Percentiles rank a stretch among this genome's conserved stretches.
phyloP scores from a whole-genome alignment of 2,113 vertebrate species.

The Sakesphorus luctuosus region DNA sequence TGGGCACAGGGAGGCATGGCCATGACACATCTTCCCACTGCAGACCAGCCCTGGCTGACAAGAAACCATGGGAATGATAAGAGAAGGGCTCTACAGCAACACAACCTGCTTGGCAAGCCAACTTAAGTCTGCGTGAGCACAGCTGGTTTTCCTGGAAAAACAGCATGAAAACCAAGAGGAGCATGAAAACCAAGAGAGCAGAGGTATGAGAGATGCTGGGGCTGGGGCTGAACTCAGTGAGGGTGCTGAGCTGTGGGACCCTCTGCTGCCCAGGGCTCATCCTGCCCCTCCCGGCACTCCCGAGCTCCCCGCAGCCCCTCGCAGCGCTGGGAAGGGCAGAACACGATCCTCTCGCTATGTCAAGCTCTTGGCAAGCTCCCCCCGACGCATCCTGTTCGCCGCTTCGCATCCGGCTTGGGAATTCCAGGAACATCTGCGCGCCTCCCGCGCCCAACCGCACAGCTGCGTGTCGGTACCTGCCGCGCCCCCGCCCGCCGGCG shows the following conservation, averaged over 20 bases:
- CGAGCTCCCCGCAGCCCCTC: background rate
- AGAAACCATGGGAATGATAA: fast-evolving
- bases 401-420: conserved; percentile 75
- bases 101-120: background rate
- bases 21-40: background rate
- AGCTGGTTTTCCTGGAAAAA: background rate
- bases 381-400: conserved; percentile 67
- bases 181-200: too few species aligned
- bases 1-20: background rate
- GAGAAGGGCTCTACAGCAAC: background rate
- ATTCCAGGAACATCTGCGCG: conserved; percentile 79
- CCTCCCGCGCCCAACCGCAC: conserved; percentile 67
- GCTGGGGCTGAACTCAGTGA: fast-evolving
- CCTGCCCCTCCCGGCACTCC: background rate
- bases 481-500: conserved; percentile 72
- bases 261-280: fast-evolving
- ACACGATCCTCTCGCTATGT: background rate
- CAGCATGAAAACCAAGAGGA: background rate
- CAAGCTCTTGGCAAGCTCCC: conserved; percentile 48
- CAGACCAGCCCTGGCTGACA: fast-evolving
- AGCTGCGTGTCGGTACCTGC: conserved; percentile 81
- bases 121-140: background rate
- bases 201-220: fast-evolving
- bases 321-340: background rate
- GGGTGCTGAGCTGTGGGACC: background rate